These are phyloP conservation scores for Varroa destructor DNA, from an alignment of 1,140 invertebrate species.

Conservation along the genomic window DNA sequence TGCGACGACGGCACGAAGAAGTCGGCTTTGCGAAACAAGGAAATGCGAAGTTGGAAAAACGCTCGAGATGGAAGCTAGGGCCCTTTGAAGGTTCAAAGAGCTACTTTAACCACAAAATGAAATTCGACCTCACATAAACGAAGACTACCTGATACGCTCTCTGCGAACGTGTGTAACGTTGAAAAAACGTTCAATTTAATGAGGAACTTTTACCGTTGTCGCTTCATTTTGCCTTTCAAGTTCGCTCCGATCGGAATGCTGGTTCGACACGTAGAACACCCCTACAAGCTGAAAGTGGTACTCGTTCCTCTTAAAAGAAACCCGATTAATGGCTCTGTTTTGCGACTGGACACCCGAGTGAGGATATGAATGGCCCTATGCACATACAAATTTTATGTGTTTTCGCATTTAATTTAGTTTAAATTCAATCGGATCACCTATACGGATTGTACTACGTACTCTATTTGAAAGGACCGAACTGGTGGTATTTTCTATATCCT, in stretches of 20 bases:
- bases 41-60: constrained; percentile 31
- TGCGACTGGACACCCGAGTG: constrained; percentile 28
- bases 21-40: constrained; percentile 22
- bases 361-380: not conserved
- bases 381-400: not conserved
- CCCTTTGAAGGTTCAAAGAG: constrained; percentile 3
- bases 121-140: constrained; percentile 26
- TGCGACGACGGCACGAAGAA: constrained; percentile 9
- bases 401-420: not conserved
- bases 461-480: constrained; percentile 22
- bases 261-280: constrained; percentile 28
- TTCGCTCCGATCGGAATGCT: constrained; percentile 25
- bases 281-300: constrained; percentile 26
- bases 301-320: constrained; percentile 24
- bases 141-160: constrained; percentile 29
- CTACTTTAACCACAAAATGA: constrained; percentile 31
- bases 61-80: constrained; percentile 6
- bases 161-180: constrained; percentile 28
- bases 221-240: constrained; percentile 5
- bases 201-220: constrained; percentile 28
- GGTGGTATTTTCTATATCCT: constrained; percentile 16
- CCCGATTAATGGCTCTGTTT: constrained; percentile 23
- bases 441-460: constrained; percentile 11
- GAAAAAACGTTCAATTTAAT: constrained; percentile 28
- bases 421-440: constrained; percentile 13